phyloP scores from a whole-genome alignment of 2,113 vertebrate genomes.

The Myrmecobius fasciatus region DNA sequence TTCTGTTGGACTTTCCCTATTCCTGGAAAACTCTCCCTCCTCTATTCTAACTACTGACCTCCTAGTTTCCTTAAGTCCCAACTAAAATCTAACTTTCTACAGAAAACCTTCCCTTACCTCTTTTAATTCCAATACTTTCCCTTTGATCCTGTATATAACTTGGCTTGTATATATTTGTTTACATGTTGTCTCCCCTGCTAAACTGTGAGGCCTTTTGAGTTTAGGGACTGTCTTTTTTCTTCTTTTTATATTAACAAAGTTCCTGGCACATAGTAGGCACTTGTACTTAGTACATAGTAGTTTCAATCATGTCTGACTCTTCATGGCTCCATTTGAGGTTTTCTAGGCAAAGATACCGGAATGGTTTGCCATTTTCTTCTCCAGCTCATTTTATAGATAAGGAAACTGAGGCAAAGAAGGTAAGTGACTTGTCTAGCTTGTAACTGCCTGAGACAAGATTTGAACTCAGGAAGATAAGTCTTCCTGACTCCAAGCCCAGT shows the following conservation, averaged over 20 bases:
- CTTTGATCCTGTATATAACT: neutral
- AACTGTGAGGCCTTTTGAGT: neutral
- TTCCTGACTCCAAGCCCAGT: neutral
- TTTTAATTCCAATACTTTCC: neutral
- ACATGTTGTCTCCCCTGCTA: neutral
- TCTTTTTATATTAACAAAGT: neutral
- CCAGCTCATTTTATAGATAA: neutral
- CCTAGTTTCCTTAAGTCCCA: neutral
- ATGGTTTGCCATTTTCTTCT: neutral
- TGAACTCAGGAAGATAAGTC: neutral
- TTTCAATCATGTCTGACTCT: neutral
- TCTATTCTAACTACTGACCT: neutral
- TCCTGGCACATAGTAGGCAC: neutral
- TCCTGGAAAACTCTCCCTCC: neutral
- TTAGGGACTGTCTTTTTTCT: neutral
- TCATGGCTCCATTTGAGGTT: neutral
- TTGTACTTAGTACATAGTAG: neutral
- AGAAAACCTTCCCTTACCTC: neutral
- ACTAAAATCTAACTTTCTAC: neutral
- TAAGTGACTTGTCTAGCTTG: neutral
- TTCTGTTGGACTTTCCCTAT: neutral
- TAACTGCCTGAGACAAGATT: neutral
- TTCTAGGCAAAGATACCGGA: neutral
- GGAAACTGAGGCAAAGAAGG: neutral
- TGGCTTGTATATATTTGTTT: neutral